Evolutionary conservation across 2,113 vertebrate genomes (phyloP).

Genomic region (Abramis brama): DNA sequence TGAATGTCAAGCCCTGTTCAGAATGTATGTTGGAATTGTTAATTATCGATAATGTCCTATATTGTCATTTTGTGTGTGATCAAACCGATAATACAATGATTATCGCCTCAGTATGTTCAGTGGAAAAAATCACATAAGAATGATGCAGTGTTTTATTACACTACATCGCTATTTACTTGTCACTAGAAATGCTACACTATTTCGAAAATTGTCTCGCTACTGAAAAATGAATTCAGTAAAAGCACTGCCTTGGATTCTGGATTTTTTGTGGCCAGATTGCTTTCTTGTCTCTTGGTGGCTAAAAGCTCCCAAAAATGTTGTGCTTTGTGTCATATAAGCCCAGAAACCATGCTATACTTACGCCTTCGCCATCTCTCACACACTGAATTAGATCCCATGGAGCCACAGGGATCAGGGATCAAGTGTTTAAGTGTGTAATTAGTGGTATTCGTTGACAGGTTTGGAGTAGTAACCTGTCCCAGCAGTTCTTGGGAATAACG

Average conservation of each 20-base stretch:
- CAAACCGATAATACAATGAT: no score
- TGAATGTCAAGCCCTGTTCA: no score
- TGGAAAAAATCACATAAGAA: not conserved
- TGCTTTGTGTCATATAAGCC: not conserved
- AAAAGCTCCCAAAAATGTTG: not conserved
- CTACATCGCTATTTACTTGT: not conserved
- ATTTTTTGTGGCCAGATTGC: not conserved
- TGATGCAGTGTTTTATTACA: not conserved
- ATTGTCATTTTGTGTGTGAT: not conserved
- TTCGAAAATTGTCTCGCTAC: not conserved
- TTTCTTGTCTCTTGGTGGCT: not conserved
- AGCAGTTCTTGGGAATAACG: not conserved
- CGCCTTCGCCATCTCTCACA: not conserved
- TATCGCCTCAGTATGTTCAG: not conserved
- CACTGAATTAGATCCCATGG: constrained; percentile 1
- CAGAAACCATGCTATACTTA: not conserved
- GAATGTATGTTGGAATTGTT: not conserved
- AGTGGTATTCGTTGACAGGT: constrained; percentile 26
- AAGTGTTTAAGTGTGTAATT: constrained; percentile 36
- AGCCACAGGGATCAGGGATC: not conserved
- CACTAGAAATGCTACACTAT: not conserved
- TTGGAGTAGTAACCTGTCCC: constrained; percentile 6
- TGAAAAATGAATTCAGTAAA: not conserved
- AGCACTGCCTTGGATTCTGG: not conserved
- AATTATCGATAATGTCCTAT: not conserved